Evolutionary conservation across 2,113 vertebrate species (phyloP).

Genomic region (Ptyas mucosa): DNA sequence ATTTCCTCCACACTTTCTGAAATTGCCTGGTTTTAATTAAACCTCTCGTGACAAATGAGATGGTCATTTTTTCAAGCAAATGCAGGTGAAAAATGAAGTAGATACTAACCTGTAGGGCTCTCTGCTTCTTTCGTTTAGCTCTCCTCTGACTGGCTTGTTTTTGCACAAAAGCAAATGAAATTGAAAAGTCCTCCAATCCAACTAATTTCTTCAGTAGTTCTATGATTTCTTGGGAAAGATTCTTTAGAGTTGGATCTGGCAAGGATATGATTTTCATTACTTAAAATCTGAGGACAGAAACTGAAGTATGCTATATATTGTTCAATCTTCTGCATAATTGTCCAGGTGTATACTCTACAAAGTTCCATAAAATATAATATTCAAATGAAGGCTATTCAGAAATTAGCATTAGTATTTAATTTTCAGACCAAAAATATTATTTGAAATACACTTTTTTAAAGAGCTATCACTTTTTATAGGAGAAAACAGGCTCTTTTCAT

Average conservation of each 20-base stretch:
- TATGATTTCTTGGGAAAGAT: conserved; percentile 92
- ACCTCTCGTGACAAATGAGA: not conserved
- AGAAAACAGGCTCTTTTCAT: not conserved
- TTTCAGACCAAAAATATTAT: not conserved
- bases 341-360: not conserved
- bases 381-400: not conserved
- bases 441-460: not conserved
- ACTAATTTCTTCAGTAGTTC: conserved; percentile 90
- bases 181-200: conserved; percentile 85
- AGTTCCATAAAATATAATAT: not conserved
- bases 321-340: not conserved
- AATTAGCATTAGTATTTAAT: not conserved
- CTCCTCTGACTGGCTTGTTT: conserved; percentile 83
- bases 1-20: not conserved
- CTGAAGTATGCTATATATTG: not conserved
- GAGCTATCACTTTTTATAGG: not conserved
- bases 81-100: not conserved
- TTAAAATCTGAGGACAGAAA: not conserved
- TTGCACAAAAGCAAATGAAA: conserved; percentile 88
- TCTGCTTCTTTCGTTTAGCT: conserved; percentile 80
- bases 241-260: conserved; percentile 89
- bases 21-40: not conserved
- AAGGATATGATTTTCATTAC: conserved; percentile 10
- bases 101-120: conserved; percentile 83
- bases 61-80: not conserved